Evolutionary conservation across 2,113 vertebrate genomes (phyloP).

Genomic region (Dicentrarchus labrax): DNA sequence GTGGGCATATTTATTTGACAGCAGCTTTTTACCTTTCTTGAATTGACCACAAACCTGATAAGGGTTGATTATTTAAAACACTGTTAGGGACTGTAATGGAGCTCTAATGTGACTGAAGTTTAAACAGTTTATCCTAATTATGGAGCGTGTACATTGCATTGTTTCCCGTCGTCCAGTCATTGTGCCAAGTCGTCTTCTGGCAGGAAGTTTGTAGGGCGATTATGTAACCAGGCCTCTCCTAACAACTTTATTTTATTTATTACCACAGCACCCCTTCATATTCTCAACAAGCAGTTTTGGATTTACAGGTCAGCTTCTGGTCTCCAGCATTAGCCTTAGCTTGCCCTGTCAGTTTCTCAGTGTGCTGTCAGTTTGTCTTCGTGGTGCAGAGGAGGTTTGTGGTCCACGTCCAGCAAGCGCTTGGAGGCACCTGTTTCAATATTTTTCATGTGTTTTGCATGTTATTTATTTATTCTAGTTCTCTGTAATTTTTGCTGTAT

Average conservation of each 20-base stretch:
- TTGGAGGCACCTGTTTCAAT: not conserved
- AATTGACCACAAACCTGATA: not conserved
- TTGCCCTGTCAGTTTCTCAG: not conserved
- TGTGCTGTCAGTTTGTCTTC: not conserved
- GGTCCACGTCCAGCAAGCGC: no score
- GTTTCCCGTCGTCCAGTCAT: not conserved
- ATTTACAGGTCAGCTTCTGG: conserved; percentile 58
- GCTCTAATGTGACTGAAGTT: not conserved
- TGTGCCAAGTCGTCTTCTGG: conserved; percentile 10
- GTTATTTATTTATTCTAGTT: not conserved
- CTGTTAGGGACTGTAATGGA: not conserved
- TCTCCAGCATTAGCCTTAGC: not conserved
- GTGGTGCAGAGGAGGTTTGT: not conserved
- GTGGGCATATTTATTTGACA: conserved; percentile 47
- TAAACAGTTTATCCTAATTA: conserved; percentile 2
- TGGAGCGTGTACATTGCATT: not conserved
- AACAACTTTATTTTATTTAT: conserved; percentile 70
- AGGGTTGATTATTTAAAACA: not conserved
- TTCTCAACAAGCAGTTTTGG: conserved; percentile 47
- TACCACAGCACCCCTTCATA: conserved; percentile 50
- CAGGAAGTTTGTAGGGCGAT: conserved; percentile 48
- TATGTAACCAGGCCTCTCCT: conserved; percentile 54
- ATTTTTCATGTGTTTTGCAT: not conserved
- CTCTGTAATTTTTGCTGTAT: no score
- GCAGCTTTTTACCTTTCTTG: not conserved